Percentiles rank a stretch among this genome's conserved stretches.
Conservation (phyloP, 2,888 invertebrate species). For the Drosophila anomelani region DNA sequence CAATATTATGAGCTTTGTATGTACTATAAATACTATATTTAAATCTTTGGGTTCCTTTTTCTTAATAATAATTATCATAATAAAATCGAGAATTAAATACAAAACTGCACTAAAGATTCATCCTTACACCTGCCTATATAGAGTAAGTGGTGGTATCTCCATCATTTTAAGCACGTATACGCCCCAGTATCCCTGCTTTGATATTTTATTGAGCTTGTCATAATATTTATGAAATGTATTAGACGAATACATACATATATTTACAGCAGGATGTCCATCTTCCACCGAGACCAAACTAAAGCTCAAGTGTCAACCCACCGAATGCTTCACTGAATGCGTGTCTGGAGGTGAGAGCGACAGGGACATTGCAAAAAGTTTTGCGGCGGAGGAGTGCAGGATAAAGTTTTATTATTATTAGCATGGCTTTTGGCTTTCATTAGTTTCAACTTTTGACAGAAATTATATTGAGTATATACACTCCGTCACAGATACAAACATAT, state of each 20-base stretch:
- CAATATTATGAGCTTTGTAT: not conserved
- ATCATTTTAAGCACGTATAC: constrained; percentile 54
- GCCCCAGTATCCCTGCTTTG: constrained; percentile 66
- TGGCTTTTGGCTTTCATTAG: constrained; percentile 73
- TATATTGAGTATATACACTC: constrained; percentile 70
- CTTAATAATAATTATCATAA: too few relatives aligned
- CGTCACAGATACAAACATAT: constrained; percentile 42
- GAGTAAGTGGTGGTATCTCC: too few relatives aligned
- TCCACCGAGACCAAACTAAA: constrained; percentile 38
- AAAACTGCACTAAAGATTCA: not conserved
- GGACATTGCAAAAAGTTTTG: constrained; percentile 75
- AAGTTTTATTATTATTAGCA: constrained; percentile 59
- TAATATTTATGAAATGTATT: constrained; percentile 79
- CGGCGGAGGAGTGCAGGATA: constrained; percentile 45
- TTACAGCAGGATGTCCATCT: not conserved
- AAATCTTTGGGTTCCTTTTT: not conserved
- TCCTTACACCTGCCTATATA: not conserved
- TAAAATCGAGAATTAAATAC: not conserved
- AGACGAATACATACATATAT: constrained; percentile 37
- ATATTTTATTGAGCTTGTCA: constrained; percentile 81
- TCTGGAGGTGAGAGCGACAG: constrained; percentile 33
- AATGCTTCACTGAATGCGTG: constrained; percentile 12
- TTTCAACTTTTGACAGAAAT: constrained; percentile 81
- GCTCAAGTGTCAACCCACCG: constrained; percentile 34
- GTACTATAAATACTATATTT: not conserved